Evolutionary conservation across 2,888 invertebrate species (phyloP), one percentile per base, ranked within the genome.

Genomic region (Aquatica leii): DNA sequence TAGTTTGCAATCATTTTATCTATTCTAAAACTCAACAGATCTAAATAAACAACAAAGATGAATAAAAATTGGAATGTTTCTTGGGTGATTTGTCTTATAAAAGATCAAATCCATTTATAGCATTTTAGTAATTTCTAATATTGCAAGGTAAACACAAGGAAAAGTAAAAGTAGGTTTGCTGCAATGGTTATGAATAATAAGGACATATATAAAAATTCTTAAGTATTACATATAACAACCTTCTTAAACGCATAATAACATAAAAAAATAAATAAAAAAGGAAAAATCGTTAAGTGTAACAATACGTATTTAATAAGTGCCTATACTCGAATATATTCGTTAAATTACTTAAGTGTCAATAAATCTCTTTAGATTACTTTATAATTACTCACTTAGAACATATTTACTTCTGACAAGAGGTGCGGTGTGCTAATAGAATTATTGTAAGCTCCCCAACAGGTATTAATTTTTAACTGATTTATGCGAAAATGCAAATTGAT

Each of bases 151-250:
- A 78, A 77, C 78, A 74, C 78, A 79, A 79, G 79, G 77, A 79
- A 78, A 79, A 79, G 79, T 79, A 79, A 79, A 79, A 79, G 79
- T 79, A 79, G 78, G 78, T 77, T 76, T 73, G 70, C 71, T 71
- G 72, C 62, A 76, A 73, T 77, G 74, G 72, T 74, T 70, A 69
- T 71, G 71, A 72, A 69, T 76, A 78, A 78, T 78, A 76, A 73
- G 78, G 77, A 77, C 68, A 67, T 56, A 63, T 66, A 24, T 24
- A 24, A 24, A 24, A 24, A 24, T 24, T 24, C 24, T 24, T 24
- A 24, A 24, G 24, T 24, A 24, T 2, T 24, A 24, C 24, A 24
- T 24, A 24, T 6, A 24, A n/a, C 59, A 62, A 58, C 24, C 24
- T 24, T 24, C 24, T 24, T 6, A 24, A 24, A 24, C 2, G 24